Evolutionary conservation across 2,888 invertebrate genomes (phyloP), one percentile per base, ranked within the genome.

Genomic region (Drosophila borborema): DNA sequence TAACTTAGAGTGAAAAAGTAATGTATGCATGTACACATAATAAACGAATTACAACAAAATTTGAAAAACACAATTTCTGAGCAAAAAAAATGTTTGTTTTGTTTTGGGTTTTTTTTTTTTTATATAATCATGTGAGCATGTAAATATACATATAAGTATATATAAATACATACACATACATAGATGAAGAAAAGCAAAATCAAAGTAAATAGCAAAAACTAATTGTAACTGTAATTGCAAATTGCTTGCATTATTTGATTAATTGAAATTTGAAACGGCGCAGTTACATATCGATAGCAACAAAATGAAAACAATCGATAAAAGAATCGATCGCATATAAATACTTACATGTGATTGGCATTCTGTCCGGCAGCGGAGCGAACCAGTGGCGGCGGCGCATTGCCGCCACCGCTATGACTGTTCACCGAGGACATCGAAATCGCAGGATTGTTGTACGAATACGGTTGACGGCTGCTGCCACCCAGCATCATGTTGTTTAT

Each of bases 301-400:
- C 46, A 81, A 68, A 56, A 53, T 53, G 43, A 69, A 65, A 71
- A 45, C 31, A 56, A 72, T 64, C 53, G 54, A 63, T 70, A 20
- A 5, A 20, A 20, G 20, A 20, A 80, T 66, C 60, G 58, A 71
- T 59, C 62, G 54, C 41, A 20, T 59, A 16, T 20, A 0, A 23
- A 36, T 72, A 92, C 92, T 92, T 91, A 93, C 93, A 93, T 90
- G 74, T 92, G 92, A 86, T 85, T 91, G 68, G 90, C 73, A 75
- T 89, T 91, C 74, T 92, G 92, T 41, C 94, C 95, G 84, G 94
- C 94, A 51, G 94, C 93, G 6, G 91, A 92, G 90, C 95, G 93
- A 85, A 95, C 95, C 70, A 95, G 93, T 55, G 94, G 95, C 67
- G 95, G 95, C 75, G 95, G 95, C 72, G 94, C 94, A 92, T 95